Conservation (phyloP, 2,113 vertebrate genomes). For the Dryoscopus gambensis region DNA sequence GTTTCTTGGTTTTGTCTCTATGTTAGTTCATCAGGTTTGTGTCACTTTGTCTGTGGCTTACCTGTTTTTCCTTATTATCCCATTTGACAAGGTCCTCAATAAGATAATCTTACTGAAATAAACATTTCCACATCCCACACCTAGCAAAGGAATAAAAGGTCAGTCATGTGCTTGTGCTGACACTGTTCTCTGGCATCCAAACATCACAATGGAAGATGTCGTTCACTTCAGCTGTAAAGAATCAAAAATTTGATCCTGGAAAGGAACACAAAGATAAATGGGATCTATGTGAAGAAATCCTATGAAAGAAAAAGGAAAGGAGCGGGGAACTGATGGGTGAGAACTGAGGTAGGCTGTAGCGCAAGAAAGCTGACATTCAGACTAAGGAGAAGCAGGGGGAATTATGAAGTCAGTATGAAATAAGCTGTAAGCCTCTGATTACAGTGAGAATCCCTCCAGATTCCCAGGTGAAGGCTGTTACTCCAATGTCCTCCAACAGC, state of each 20-base stretch:
- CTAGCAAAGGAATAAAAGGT: background rate
- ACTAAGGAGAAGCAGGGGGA: background rate
- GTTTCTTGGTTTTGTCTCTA: background rate
- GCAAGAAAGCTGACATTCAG: background rate
- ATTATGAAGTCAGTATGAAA: fast-evolving
- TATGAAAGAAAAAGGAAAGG: background rate
- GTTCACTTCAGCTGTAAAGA: background rate
- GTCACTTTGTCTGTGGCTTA: background rate
- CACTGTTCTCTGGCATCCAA: background rate
- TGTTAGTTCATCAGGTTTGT: background rate
- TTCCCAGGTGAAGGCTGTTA: background rate
- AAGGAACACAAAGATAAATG: background rate
- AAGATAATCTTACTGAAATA: background rate
- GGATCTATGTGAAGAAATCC: background rate
- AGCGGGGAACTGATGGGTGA: background rate
- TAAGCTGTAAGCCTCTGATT: background rate
- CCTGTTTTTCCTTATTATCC: background rate
- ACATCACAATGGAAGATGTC: background rate
- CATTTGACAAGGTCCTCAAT: background rate
- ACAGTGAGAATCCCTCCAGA: background rate
- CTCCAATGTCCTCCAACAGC: background rate
- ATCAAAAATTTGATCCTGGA: background rate
- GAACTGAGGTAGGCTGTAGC: background rate
- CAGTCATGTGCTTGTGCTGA: background rate
- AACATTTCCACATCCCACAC: background rate